Evolutionary conservation across 2,113 vertebrate species (phyloP), one percentile per base, ranked within the genome.

Genomic region (Brienomyrus longianalis): DNA sequence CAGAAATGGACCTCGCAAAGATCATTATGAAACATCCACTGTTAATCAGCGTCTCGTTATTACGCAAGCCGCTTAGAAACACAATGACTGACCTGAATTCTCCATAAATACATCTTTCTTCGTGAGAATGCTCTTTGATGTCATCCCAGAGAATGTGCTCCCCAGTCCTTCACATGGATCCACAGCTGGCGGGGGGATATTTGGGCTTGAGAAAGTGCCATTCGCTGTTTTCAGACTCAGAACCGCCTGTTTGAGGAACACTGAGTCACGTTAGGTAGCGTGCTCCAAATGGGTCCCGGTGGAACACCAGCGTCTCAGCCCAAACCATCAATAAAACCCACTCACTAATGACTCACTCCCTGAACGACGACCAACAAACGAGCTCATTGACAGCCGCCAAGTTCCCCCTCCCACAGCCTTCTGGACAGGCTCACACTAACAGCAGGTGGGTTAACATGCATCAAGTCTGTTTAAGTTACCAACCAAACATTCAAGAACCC

Each of bases 321-420:
- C 89, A n/a, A 90, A 90, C 90, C 94, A 92, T 92, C 91, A 51
- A 90, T 91, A 88, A 89, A 93, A 94, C 94, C 91, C 90, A 92
- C 93, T 90, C 5, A 90, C 88, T 80, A 91, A 87, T 31, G 50
- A 90, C 92, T 94, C 92, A 93, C 90, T 31, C 51, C 27, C 77
- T 89, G 83, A 89, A 86, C 13, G 11, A 31, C 4, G 23, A 48
- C 70, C 23, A 56, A 35, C 35, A 83, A 27, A 83, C 48, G 48
- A 43, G 50, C 74, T 83, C 35, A 77, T 51, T 90, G 88, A 87
- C 50, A 70, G 54, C 88, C 23, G 88, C 31, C 80, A 56, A 31
- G 23, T 88, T 48, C n/a, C 27, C n/a, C 2, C 48, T 52, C 23
- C 15, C 50, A n/a, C n/a, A 35, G 50, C 50, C 47, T 54, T 13